phyloP scores from a whole-genome alignment of 1,140 invertebrate species.

The Drosophila funebris region DNA sequence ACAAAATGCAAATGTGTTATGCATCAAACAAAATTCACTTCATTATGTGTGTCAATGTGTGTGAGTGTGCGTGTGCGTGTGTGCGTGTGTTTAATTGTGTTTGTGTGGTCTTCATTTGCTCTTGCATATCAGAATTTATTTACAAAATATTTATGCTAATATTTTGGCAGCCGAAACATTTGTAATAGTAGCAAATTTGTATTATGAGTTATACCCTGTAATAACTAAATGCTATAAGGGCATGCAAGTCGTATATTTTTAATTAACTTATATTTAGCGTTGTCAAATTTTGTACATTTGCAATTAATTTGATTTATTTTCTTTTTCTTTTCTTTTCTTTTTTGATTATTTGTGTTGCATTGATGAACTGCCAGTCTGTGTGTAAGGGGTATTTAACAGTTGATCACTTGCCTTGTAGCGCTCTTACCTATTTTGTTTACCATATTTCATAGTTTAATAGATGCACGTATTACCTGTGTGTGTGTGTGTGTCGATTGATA shows the following conservation, averaged over 20 bases:
- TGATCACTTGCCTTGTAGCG: too few species aligned
- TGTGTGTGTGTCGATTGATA: neutral
- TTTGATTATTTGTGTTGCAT: too few species aligned
- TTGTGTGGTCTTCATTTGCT: too few species aligned
- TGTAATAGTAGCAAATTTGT: slow-evolving; percentile 35
- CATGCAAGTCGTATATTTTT: too few species aligned
- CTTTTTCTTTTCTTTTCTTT: too few species aligned
- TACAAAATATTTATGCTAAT: slow-evolving; percentile 72
- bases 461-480: neutral
- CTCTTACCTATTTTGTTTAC: slow-evolving; percentile 7
- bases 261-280: too few species aligned
- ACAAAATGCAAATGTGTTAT: slow-evolving; percentile 38
- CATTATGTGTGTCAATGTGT: neutral
- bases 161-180: slow-evolving; percentile 53
- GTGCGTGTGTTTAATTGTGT: slow-evolving; percentile 11
- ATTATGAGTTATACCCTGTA: slow-evolving; percentile 5
- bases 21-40: slow-evolving; percentile 14
- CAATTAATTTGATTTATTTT: too few species aligned
- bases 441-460: slow-evolving; percentile 11
- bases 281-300: too few species aligned
- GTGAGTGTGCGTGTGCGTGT: neutral
- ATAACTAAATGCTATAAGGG: neutral
- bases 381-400: too few species aligned
- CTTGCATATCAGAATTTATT: slow-evolving; percentile 50
- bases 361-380: too few species aligned